These are phyloP conservation scores for Artibeus jamaicensis DNA, from an alignment of 2,797 vertebrate genomes.

Conservation along the genomic window DNA sequence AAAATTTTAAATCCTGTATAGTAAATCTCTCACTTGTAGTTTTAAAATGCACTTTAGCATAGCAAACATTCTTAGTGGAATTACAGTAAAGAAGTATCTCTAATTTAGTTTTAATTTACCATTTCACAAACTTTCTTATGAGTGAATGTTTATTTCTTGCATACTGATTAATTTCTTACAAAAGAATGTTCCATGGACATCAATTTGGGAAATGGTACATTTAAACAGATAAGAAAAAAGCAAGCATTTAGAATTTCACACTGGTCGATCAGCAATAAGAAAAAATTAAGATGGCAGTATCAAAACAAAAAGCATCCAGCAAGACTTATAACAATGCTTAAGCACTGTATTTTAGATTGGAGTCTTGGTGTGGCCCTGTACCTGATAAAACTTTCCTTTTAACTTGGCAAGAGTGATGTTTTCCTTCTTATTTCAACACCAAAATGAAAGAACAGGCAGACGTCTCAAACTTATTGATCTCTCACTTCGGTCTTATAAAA, in stretches of 20 bases:
- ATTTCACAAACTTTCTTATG: neutral
- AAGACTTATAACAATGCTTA: neutral
- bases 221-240: conserved; percentile 3
- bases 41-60: conserved; percentile 26
- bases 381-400: neutral
- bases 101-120: conserved; percentile 12
- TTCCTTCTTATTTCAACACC: conserved; percentile 9
- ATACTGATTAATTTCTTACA: neutral
- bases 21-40: neutral
- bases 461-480: neutral
- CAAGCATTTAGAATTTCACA: neutral
- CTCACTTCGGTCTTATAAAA: conserved; percentile 10
- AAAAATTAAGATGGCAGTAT: neutral
- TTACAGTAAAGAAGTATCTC: neutral
- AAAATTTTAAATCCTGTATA: conserved; percentile 6
- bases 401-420: conserved; percentile 9
- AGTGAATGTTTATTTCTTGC: neutral
- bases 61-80: neutral
- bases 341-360: neutral
- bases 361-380: neutral
- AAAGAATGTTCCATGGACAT: neutral
- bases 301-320: neutral
- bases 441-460: conserved; percentile 24
- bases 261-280: neutral
- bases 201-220: neutral